Evolutionary conservation across 2,113 vertebrate species (phyloP).

Genomic region (Gorsachius goisagi): DNA sequence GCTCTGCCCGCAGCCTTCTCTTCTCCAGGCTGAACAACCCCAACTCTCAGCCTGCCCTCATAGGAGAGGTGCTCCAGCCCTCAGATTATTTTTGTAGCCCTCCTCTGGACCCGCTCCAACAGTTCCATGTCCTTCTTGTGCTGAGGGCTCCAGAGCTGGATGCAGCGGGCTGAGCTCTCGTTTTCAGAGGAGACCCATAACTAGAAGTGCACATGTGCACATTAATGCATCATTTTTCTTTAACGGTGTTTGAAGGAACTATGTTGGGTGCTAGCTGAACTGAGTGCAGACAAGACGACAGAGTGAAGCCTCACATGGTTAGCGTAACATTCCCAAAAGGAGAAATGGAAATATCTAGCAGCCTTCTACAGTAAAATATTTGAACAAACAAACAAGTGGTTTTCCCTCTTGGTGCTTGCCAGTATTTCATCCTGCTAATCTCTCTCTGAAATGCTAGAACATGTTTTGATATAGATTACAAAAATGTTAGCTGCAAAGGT

Average conservation of each 20-base stretch:
- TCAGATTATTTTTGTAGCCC: too few species aligned
- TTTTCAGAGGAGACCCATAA: neutral
- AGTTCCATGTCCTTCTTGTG: too few species aligned
- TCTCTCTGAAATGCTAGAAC: conserved; percentile 60
- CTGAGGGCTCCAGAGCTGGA: too few species aligned
- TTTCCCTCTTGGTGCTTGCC: conserved; percentile 35
- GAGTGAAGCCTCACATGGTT: neutral
- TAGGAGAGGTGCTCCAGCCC: too few species aligned
- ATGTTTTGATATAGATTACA: conserved; percentile 60
- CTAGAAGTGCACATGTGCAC: neutral
- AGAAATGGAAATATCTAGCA: conserved; percentile 1
- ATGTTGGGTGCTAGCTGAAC: neutral
- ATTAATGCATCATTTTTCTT: neutral
- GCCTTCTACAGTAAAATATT: conserved; percentile 55
- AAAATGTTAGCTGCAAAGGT: conserved; percentile 22
- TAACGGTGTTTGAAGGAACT: neutral
- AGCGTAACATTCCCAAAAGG: neutral
- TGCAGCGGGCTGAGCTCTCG: neutral
- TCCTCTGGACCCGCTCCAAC: too few species aligned
- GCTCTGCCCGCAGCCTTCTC: too few species aligned
- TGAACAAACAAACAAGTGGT: conserved; percentile 60
- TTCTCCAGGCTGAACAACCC: too few species aligned
- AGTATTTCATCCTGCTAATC: conserved; percentile 59
- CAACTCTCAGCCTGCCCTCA: too few species aligned
- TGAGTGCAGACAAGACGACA: neutral